phyloP scores from a whole-genome alignment of 2,888 invertebrate species.

The Ochlodes sylvanus region DNA sequence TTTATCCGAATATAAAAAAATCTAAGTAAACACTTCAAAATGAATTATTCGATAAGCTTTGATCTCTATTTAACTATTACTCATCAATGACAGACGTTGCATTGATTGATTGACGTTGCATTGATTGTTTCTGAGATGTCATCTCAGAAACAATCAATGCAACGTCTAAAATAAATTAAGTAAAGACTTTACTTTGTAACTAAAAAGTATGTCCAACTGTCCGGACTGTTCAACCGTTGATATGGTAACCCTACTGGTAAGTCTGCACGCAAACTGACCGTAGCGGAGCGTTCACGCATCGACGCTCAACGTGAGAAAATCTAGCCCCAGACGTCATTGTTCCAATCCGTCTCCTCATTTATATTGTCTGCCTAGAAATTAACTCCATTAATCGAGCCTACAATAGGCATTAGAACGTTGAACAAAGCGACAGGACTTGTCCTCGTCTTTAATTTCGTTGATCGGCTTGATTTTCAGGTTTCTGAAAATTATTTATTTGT shows the following conservation, averaged over 20 bases:
- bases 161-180: too few relatives aligned
- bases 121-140: too few relatives aligned
- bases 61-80: too few relatives aligned
- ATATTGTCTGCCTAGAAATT: constrained; percentile 52
- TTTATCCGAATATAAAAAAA: too few relatives aligned
- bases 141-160: too few relatives aligned
- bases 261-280: constrained; percentile 71
- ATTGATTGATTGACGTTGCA: too few relatives aligned
- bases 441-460: constrained; percentile 17
- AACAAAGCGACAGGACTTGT: constrained; percentile 18
- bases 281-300: constrained; percentile 73
- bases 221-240: too few relatives aligned
- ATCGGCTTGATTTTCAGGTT: neutral
- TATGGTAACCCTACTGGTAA: constrained; percentile 27
- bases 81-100: too few relatives aligned
- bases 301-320: constrained; percentile 76
- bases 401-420: constrained; percentile 27
- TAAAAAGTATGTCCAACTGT: too few relatives aligned
- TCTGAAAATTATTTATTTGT: constrained; percentile 10
- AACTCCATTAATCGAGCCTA: constrained; percentile 28
- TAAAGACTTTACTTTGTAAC: too few relatives aligned
- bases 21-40: too few relatives aligned
- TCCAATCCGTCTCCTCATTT: constrained; percentile 66
- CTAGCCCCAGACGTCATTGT: constrained; percentile 69
- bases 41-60: too few relatives aligned